These are phyloP conservation scores for Pseudomyrmex pallidus DNA, from an alignment of 1,140 invertebrate species.

Conservation along the genomic window DNA sequence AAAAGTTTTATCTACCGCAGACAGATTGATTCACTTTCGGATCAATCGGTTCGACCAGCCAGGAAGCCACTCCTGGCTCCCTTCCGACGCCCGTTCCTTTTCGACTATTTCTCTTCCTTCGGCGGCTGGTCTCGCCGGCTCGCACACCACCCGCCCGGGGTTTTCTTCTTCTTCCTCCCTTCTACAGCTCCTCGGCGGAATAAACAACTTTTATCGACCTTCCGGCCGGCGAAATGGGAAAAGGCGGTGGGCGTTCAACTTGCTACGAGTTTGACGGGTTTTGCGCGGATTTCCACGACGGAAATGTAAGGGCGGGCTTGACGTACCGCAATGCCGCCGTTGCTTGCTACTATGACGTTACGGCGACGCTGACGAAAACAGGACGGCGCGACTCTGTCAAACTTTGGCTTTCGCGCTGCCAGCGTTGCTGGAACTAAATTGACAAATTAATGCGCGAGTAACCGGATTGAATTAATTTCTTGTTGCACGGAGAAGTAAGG, in stretches of 20 bases:
- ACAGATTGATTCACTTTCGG: slow-evolving; percentile 77
- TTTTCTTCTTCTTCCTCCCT: slow-evolving; percentile 55
- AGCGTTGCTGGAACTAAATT: slow-evolving; percentile 53
- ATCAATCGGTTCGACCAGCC: slow-evolving; percentile 72
- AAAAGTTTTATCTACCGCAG: slow-evolving; percentile 79
- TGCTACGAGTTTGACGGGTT: slow-evolving; percentile 75
- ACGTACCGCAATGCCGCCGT: slow-evolving; percentile 62
- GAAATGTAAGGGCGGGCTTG: slow-evolving; percentile 68
- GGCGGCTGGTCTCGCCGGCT: slow-evolving; percentile 26
- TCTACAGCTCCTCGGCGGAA: slow-evolving; percentile 71
- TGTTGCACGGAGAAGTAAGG: slow-evolving; percentile 21
- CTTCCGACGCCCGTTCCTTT: slow-evolving; percentile 52
- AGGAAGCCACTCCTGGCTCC: slow-evolving; percentile 66
- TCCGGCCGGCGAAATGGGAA: slow-evolving; percentile 75
- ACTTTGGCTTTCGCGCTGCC: slow-evolving; percentile 61
- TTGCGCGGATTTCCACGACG: slow-evolving; percentile 71
- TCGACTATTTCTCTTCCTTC: slow-evolving; percentile 57
- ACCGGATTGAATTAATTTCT: slow-evolving; percentile 66
- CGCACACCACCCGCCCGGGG: slow-evolving; percentile 34
- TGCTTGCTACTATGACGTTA: slow-evolving; percentile 63
- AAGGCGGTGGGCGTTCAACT: slow-evolving; percentile 74
- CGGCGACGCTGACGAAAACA: slow-evolving; percentile 68
- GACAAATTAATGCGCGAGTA: slow-evolving; percentile 62
- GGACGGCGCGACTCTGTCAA: slow-evolving; percentile 58
- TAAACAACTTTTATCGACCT: slow-evolving; percentile 81